phyloP scores from a whole-genome alignment of 2,113 vertebrate genomes.

The Labeo rohita region DNA sequence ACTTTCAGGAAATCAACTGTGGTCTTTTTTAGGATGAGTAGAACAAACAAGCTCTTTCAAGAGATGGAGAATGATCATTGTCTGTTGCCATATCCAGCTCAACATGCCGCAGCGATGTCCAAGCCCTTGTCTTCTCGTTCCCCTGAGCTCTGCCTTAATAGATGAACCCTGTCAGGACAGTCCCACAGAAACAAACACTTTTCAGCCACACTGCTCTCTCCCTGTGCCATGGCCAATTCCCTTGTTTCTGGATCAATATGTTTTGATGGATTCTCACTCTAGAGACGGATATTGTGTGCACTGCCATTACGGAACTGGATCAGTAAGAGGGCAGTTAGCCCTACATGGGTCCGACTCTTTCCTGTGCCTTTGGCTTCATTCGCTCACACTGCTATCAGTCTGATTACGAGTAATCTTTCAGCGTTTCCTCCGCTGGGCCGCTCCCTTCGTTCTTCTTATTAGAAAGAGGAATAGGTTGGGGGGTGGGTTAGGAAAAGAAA shows the following conservation, averaged over 20 bases:
- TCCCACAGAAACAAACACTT: slow-evolving; percentile 77
- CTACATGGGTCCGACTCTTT: slow-evolving; percentile 78
- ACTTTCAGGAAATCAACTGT: slow-evolving; percentile 42
- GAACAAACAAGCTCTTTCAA: slow-evolving; percentile 26
- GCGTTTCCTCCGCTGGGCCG: slow-evolving; percentile 74
- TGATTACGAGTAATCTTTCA: slow-evolving; percentile 81
- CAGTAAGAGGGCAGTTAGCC: slow-evolving; percentile 78
- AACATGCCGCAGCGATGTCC: slow-evolving; percentile 20
- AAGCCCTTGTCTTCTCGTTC: slow-evolving; percentile 27
- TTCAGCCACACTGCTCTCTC: slow-evolving; percentile 77
- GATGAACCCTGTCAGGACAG: slow-evolving; percentile 81
- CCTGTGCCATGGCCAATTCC: slow-evolving; percentile 76
- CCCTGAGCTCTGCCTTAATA: slow-evolving; percentile 74
- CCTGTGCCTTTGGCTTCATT: slow-evolving; percentile 41
- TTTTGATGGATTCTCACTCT: slow-evolving; percentile 81
- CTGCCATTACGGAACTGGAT: slow-evolving; percentile 71
- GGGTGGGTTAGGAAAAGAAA: slow-evolving; percentile 6
- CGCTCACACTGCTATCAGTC: slow-evolving; percentile 70
- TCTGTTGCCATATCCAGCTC: slow-evolving; percentile 27
- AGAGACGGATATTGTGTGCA: slow-evolving; percentile 79
- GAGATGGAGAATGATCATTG: slow-evolving; percentile 36
- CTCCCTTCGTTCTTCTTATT: slow-evolving; percentile 72
- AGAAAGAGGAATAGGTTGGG: slow-evolving; percentile 52
- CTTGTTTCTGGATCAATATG: slow-evolving; percentile 81
- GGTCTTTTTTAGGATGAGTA: neutral